Base-by-base conservation (phyloP, 2,797 vertebrate species). In the Sus cebifrons region DNA sequence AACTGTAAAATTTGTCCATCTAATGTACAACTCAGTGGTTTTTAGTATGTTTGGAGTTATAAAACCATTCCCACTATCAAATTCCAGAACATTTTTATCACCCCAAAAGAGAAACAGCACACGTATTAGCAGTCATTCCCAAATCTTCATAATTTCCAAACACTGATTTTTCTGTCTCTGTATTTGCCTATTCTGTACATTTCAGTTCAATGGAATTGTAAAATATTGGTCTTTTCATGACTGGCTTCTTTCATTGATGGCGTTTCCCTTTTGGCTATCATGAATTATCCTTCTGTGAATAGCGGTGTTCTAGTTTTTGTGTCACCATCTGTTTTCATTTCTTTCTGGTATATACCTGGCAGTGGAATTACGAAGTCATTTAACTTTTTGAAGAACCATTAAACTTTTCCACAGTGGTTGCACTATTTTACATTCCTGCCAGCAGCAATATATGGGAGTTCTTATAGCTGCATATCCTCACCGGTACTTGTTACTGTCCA, bases 41-140 rank as follows among this genome's bases (percentile, higher is more conserved):
- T 92, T 68, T 74, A 79, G 81, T 32, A 21, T 78, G 84, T 32
- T 88, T 49, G 67, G 77, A n/a, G 36, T 74, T 74, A 20, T 52
- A 29, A 56, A 85, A 0, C 68, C 20, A 71, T 77, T 17, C 44
- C 44, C 44, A 49, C 56, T 85, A 9, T n/a, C 32, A 71, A 44
- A 82, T 91, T 95, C 36, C 36, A 58, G 36, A 87, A 81, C n/a
- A 62, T 60, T 82, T 92, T 83, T 20, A 70, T 75, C 21, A 68
- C 60, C 40, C 20, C n/a, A n/a, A n/a, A 64, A 64, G 73, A 60
- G 67, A 87, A 82, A 82, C 25, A 32, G 14, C 1, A 1, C 74
- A 32, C n/a, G n/a, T 36, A 17, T 36, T 71, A 71, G 18, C 62
- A 44, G 1, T 77, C 58, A 32, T n/a, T 91, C 32, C 25, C 9